A percentile compares a stretch with the other conserved stretches of the same genome.
Conservation (phyloP, 1,140 invertebrate genomes). For the Drusus annulatus region DNA sequence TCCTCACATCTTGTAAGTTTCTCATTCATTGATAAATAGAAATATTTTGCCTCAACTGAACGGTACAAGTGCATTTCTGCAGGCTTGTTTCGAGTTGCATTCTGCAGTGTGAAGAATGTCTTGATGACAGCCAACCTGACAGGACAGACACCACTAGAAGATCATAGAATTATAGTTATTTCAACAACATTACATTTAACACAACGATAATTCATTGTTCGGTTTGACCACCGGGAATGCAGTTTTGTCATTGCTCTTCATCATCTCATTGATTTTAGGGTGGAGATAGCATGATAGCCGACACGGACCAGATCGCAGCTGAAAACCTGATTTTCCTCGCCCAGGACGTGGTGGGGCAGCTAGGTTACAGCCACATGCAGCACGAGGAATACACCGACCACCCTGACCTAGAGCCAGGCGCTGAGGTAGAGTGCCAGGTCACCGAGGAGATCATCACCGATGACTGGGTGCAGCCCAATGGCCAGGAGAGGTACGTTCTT, state of each 20-base stretch:
- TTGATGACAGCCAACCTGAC: too few species aligned
- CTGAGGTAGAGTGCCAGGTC: constrained; percentile 76
- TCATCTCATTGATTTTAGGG: constrained; percentile 56
- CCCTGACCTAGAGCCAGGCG: constrained; percentile 71
- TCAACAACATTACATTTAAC: too few species aligned
- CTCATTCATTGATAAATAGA: background rate
- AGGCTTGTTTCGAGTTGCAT: too few species aligned
- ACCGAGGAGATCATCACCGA: constrained; percentile 85
- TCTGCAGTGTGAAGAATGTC: too few species aligned
- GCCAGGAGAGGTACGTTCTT: constrained; percentile 76
- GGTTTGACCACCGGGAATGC: too few species aligned
- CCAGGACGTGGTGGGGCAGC: constrained; percentile 69
- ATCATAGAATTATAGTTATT: too few species aligned
- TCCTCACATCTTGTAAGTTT: constrained; percentile 61
- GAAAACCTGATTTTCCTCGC: constrained; percentile 76
- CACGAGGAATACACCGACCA: constrained; percentile 57
- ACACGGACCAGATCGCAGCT: constrained; percentile 75
- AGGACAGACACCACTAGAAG: too few species aligned
- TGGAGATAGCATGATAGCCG: constrained; percentile 67
- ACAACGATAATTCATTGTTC: too few species aligned
- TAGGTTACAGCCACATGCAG: constrained; percentile 60
- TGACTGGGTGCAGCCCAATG: constrained; percentile 81
- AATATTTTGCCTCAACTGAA: too few species aligned
- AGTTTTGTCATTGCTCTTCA: too few species aligned
- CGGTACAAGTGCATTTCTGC: too few species aligned